Evolutionary conservation across 1,140 invertebrate species (phyloP).

Genomic region (Geopemphigus sp.): DNA sequence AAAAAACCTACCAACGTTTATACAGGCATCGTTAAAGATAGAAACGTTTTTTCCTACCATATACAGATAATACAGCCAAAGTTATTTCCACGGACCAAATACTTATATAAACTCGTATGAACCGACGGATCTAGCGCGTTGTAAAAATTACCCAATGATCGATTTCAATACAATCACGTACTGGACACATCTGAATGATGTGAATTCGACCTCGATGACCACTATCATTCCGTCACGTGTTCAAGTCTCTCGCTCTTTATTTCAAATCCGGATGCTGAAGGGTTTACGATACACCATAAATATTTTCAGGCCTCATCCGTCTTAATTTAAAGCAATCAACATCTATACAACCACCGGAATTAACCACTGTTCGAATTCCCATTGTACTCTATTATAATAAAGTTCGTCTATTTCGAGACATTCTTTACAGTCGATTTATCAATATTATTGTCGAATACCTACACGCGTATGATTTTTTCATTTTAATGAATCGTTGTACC

Average conservation of each 20-base stretch:
- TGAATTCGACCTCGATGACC: conserved; percentile 37
- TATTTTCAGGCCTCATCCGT: conserved; percentile 1
- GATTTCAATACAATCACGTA: conserved; percentile 45
- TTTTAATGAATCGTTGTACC: too few species aligned
- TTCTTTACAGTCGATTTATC: background rate
- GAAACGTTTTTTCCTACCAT: background rate
- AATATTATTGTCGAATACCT: background rate
- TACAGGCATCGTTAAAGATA: background rate
- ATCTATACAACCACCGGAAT: conserved; percentile 1
- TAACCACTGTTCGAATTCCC: background rate
- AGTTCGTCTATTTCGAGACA: background rate
- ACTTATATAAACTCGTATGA: conserved; percentile 9
- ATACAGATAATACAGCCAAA: background rate
- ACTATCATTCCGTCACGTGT: conserved; percentile 39
- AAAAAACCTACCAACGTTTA: conserved; percentile 10
- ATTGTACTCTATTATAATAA: conserved; percentile 8
- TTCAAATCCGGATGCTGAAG: conserved; percentile 7
- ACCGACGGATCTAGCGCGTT: background rate
- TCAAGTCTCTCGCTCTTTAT: conserved; percentile 3
- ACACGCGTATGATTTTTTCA: background rate
- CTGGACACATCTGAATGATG: conserved; percentile 12
- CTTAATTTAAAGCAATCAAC: conserved; percentile 6
- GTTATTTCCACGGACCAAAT: background rate
- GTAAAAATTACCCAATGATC: conserved; percentile 23
- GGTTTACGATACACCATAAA: conserved; percentile 15